A percentile compares a stretch with the other conserved stretches of the same genome.
These are phyloP conservation scores for Elysia crispata DNA, from an alignment of 2,888 invertebrate species.

Conservation along the genomic window DNA sequence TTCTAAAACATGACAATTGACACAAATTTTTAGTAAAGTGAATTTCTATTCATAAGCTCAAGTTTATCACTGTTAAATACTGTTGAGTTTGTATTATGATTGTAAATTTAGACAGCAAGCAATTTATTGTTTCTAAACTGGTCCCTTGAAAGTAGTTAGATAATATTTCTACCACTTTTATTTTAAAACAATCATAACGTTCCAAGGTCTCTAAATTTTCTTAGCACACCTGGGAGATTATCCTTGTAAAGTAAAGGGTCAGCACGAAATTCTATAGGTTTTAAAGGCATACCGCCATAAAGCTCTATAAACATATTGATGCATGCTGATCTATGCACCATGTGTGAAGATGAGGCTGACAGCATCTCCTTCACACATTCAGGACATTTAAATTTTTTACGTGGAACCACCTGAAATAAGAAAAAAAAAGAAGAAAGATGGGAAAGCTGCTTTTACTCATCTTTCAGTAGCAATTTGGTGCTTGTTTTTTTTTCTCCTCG, in stretches of 20 bases:
- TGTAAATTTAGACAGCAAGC: too few species aligned
- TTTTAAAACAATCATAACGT: constrained; percentile 82
- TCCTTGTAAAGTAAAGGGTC: constrained; percentile 91
- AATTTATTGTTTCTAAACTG: too few species aligned
- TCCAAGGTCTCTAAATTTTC: constrained; percentile 87
- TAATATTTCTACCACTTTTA: too few species aligned
- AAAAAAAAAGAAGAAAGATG: not conserved
- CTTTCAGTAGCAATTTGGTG: too few species aligned
- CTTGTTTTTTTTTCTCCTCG: too few species aligned
- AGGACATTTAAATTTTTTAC: constrained; percentile 98
- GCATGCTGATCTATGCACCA: constrained; percentile 94
- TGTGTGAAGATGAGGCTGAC: constrained; percentile 91
- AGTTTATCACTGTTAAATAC: too few species aligned
- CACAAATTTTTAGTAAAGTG: too few species aligned
- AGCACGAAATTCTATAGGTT: constrained; percentile 93
- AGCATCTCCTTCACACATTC: constrained; percentile 96
- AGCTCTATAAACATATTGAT: constrained; percentile 88
- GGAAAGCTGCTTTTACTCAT: too few species aligned
- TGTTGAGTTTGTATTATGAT: too few species aligned
- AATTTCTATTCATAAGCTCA: too few species aligned
- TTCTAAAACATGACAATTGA: too few species aligned
- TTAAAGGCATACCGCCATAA: constrained; percentile 92
- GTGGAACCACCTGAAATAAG: constrained; percentile 84
- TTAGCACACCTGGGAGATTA: constrained; percentile 88
- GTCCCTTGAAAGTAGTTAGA: too few species aligned